Evolutionary conservation across 1,140 invertebrate species (phyloP).

Genomic region (Gryon sp.): DNA sequence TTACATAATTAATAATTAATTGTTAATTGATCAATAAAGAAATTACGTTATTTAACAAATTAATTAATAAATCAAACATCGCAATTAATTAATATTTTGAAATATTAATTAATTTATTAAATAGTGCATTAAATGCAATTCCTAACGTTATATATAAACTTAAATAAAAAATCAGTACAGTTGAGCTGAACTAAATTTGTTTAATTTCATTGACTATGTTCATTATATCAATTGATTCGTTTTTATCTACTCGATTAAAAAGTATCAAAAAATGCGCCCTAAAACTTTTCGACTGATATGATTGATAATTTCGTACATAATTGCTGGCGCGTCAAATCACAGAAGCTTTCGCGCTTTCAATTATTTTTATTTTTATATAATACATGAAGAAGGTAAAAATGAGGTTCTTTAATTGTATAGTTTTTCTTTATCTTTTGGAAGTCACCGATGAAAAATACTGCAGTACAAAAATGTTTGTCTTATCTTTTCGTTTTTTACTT

Average conservation of each 20-base stretch:
- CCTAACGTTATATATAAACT: too few relatives aligned
- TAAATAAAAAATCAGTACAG: too few relatives aligned
- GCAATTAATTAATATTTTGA: too few relatives aligned
- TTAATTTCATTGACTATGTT: not conserved
- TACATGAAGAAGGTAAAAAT: not conserved
- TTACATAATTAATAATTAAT: conserved; percentile 5
- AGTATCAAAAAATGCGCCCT: conserved; percentile 30
- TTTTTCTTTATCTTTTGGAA: conserved; percentile 17
- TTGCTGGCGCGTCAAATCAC: conserved; percentile 18
- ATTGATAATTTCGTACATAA: conserved; percentile 8
- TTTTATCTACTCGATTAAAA: conserved; percentile 9
- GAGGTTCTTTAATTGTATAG: too few relatives aligned
- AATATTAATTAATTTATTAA: too few relatives aligned
- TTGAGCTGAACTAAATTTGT: not conserved
- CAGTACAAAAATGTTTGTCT: conserved; percentile 57
- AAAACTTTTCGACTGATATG: conserved; percentile 40
- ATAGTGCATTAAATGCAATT: conserved; percentile 53
- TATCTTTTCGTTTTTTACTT: too few relatives aligned
- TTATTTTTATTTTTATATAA: not conserved
- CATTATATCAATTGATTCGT: not conserved
- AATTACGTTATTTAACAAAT: too few relatives aligned
- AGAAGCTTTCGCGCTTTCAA: conserved; percentile 12
- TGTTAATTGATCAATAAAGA: not conserved
- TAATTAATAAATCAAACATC: too few relatives aligned
- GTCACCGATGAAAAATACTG: conserved; percentile 58